Evolutionary conservation across 2,797 vertebrate genomes (phyloP).

Genomic region (Rhinatrema bivittatum): DNA sequence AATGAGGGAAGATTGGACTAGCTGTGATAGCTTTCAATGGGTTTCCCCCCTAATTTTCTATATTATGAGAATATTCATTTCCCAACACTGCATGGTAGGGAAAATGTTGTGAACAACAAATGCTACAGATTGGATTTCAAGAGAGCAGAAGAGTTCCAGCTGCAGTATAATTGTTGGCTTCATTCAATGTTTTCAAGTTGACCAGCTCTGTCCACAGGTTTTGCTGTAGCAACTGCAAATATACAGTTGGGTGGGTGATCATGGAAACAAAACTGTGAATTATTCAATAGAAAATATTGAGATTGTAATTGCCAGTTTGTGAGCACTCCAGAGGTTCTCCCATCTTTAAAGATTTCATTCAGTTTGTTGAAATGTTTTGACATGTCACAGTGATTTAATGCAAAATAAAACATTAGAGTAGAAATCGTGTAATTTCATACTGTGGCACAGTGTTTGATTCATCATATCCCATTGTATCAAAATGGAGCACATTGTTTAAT

Average conservation of each 20-base stretch:
- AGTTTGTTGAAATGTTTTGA: background rate
- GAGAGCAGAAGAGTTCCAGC: no score
- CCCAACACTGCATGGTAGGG: no score
- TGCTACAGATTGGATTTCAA: no score
- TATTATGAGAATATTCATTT: no score
- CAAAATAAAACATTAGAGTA: no score
- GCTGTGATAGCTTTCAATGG: no score
- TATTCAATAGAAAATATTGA: background rate
- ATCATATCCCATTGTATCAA: background rate
- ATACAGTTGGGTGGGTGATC: background rate
- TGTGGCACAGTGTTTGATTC: no score
- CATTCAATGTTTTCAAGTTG: accelerated
- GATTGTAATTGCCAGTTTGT: background rate
- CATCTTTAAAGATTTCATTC: background rate
- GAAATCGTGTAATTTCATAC: background rate
- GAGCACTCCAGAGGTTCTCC: background rate
- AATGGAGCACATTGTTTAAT: background rate
- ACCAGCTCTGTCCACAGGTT: accelerated
- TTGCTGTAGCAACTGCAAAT: background rate
- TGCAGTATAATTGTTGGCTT: no score
- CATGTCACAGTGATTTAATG: no score
- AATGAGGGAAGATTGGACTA: no score
- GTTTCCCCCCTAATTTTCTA: no score
- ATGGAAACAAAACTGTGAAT: background rate
- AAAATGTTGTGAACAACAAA: no score